phyloP scores from a whole-genome alignment of 1,140 invertebrate species.

The Euschistus heros region DNA sequence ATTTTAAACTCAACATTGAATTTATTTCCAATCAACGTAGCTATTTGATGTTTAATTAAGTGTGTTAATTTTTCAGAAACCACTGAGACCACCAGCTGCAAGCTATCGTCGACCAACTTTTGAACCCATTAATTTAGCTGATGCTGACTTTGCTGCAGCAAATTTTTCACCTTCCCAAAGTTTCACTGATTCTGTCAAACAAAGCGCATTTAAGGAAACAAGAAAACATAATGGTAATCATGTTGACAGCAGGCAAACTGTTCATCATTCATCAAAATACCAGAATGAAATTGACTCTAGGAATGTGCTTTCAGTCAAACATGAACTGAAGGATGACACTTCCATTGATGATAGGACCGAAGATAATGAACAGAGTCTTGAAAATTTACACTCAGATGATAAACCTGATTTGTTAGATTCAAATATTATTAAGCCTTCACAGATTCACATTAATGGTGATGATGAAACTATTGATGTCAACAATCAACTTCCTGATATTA shows the following conservation, averaged over 20 bases:
- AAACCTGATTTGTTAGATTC: constrained; percentile 27
- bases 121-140: constrained; percentile 34
- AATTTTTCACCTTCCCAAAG: constrained; percentile 20
- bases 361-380: neutral
- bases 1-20: too few relatives aligned
- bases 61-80: constrained; percentile 19
- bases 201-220: neutral
- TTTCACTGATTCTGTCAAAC: neutral
- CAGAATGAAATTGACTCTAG: neutral
- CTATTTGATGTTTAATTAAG: constrained; percentile 1
- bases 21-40: neutral
- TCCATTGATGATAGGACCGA: neutral
- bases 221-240: neutral
- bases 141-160: constrained; percentile 33
- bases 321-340: neutral
- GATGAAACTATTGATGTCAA: constrained; percentile 4
- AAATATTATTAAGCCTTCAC: constrained; percentile 15
- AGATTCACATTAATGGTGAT: constrained; percentile 6
- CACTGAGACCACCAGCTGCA: constrained; percentile 26
- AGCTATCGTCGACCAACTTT: constrained; percentile 32
- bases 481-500: constrained; percentile 27
- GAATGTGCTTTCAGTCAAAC: neutral
- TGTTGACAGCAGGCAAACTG: neutral
- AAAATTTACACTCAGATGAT: constrained; percentile 18
- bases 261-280: neutral